Evolutionary conservation across 1,140 invertebrate genomes (phyloP).

Genomic region (Rhopalosiphum padi): DNA sequence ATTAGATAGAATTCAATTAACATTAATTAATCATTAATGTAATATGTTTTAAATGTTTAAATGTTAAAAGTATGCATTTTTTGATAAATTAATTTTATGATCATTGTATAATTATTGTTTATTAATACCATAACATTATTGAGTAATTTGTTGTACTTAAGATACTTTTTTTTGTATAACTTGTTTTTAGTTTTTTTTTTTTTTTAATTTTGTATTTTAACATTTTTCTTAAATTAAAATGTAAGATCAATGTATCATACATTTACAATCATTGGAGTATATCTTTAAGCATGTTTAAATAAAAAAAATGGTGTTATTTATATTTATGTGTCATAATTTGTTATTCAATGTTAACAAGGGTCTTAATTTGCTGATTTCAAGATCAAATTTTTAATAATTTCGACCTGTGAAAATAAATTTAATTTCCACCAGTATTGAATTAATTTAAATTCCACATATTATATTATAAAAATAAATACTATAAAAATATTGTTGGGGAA

Average conservation of each 20-base stretch:
- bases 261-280: background rate
- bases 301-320: constrained; percentile 30
- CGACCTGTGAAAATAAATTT: too few species aligned
- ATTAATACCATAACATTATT: constrained; percentile 49
- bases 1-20: background rate
- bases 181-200: constrained; percentile 44
- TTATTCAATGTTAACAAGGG: background rate
- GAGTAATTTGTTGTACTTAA: constrained; percentile 38
- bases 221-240: constrained; percentile 26
- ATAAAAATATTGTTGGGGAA: too few species aligned
- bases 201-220: constrained; percentile 51
- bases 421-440: too few species aligned
- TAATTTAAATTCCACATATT: too few species aligned
- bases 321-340: background rate
- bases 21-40: background rate
- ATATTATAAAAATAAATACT: too few species aligned
- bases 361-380: background rate
- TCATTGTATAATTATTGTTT: constrained; percentile 38
- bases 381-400: too few species aligned
- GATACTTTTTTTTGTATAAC: constrained; percentile 41
- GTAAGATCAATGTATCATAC: constrained; percentile 1
- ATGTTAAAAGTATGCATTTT: constrained; percentile 18
- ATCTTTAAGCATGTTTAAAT: constrained; percentile 38
- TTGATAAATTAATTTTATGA: constrained; percentile 27
- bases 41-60: background rate